Conservation (phyloP, 2,888 invertebrate genomes). For the Diloba caeruleocephala region DNA sequence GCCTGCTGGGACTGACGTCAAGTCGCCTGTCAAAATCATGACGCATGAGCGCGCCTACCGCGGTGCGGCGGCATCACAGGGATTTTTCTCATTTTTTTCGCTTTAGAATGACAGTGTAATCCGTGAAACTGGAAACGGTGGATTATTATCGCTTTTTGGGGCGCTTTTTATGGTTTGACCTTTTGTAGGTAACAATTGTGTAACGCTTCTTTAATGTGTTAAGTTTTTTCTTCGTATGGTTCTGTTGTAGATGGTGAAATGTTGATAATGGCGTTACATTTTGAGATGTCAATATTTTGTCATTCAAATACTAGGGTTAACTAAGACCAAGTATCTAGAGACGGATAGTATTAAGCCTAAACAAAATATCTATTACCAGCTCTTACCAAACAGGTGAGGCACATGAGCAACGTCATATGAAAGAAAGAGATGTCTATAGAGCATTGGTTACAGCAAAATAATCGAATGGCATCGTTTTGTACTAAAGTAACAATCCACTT, state of each 20-base stretch:
- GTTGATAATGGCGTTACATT: constrained; percentile 7
- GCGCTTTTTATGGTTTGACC: constrained; percentile 48
- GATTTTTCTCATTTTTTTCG: constrained; percentile 52
- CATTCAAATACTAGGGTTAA: neutral
- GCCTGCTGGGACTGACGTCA: constrained; percentile 68
- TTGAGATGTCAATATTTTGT: neutral
- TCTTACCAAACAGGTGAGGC: too few species aligned
- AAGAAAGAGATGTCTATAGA: too few species aligned
- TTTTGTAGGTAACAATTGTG: constrained; percentile 42
- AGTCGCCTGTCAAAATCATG: constrained; percentile 82
- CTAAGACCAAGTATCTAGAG: too few species aligned
- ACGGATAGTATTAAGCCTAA: too few species aligned
- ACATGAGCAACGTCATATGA: too few species aligned
- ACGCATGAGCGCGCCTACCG: constrained; percentile 83
- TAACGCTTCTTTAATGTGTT: constrained; percentile 29
- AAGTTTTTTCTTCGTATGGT: constrained; percentile 12
- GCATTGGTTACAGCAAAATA: too few species aligned
- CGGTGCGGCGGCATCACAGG: constrained; percentile 68
- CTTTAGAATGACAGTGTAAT: constrained; percentile 60
- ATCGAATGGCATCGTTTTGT: too few species aligned
- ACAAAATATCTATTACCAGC: too few species aligned
- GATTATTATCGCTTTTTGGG: constrained; percentile 58
- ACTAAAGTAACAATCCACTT: too few species aligned
- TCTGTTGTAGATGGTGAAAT: constrained; percentile 6
- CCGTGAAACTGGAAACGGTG: constrained; percentile 70